A percentile compares a stretch with the other conserved stretches of the same genome.
Conservation (phyloP, 2,888 invertebrate species). For the Apoderus coryli region DNA sequence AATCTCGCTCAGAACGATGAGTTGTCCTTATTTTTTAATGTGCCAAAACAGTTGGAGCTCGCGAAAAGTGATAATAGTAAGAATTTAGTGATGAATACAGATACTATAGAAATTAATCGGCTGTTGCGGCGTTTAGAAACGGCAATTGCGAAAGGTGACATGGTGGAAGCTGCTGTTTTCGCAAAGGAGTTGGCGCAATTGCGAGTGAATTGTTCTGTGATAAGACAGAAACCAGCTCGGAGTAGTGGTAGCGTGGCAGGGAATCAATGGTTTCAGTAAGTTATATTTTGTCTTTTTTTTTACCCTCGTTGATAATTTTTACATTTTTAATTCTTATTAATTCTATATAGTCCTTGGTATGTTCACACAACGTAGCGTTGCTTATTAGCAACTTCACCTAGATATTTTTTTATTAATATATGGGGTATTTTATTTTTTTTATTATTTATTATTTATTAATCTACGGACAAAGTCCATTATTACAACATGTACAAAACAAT, state of each 20-base stretch:
- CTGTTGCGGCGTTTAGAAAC: conserved; percentile 57
- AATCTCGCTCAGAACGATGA: conserved; percentile 32
- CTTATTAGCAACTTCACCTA: too few relatives aligned
- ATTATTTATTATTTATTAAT: conserved; percentile 3
- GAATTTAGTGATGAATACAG: conserved; percentile 29
- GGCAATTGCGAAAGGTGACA: conserved; percentile 64
- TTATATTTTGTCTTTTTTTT: conserved; percentile 8
- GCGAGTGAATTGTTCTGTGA: conserved; percentile 60
- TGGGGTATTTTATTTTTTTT: conserved; percentile 3
- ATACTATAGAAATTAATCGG: conserved; percentile 43
- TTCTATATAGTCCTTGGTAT: too few relatives aligned
- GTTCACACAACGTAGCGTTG: too few relatives aligned
- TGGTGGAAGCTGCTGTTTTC: conserved; percentile 57
- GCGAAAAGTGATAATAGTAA: conserved; percentile 21
- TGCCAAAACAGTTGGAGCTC: conserved; percentile 27
- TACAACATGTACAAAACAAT: too few relatives aligned
- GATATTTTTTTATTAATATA: too few relatives aligned
- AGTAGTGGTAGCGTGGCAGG: conserved; percentile 3
- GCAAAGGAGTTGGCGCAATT: conserved; percentile 64
- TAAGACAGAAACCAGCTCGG: conserved; percentile 31
- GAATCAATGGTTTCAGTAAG: conserved; percentile 21
- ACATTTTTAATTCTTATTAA: too few relatives aligned
- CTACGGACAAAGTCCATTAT: too few relatives aligned
- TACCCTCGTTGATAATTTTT: too few relatives aligned
- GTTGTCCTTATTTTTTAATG: conserved; percentile 29